These are phyloP conservation scores for Coregonus sp. DNA, from an alignment of 2,797 vertebrate species.

Conservation along the genomic window DNA sequence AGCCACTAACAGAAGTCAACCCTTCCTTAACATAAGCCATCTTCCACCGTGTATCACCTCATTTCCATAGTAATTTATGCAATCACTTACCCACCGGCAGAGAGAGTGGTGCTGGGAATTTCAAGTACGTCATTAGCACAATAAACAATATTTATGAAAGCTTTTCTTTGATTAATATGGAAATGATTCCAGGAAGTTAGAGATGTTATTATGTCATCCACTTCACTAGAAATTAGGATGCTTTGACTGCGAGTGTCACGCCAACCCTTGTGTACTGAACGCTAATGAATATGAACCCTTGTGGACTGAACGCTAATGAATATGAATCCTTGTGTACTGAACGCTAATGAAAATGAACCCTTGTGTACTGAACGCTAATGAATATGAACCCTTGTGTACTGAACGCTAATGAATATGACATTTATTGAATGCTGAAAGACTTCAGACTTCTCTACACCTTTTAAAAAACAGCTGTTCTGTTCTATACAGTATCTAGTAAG, in stretches of 20 bases:
- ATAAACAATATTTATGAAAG: slow-evolving; percentile 17
- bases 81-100: background rate
- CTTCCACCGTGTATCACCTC: background rate
- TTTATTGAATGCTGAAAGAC: background rate
- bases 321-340: background rate
- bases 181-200: slow-evolving; percentile 16
- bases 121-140: slow-evolving; percentile 15
- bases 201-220: slow-evolving; percentile 8
- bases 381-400: background rate
- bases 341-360: background rate
- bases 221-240: background rate
- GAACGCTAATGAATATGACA: background rate
- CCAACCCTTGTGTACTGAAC: background rate
- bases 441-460: background rate
- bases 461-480: background rate
- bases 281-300: background rate
- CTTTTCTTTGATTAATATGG: slow-evolving; percentile 16
- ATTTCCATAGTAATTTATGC: background rate
- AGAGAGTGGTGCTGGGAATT: background rate
- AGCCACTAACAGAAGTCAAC: background rate
- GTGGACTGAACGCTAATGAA: background rate
- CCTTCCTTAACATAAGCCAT: background rate
- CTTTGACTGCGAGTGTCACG: background rate
- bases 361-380: background rate
- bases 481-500: background rate